Evolutionary conservation across 2,797 vertebrate species (phyloP), one percentile per base, ranked within the genome.

Genomic region (Parambassis ranga): DNA sequence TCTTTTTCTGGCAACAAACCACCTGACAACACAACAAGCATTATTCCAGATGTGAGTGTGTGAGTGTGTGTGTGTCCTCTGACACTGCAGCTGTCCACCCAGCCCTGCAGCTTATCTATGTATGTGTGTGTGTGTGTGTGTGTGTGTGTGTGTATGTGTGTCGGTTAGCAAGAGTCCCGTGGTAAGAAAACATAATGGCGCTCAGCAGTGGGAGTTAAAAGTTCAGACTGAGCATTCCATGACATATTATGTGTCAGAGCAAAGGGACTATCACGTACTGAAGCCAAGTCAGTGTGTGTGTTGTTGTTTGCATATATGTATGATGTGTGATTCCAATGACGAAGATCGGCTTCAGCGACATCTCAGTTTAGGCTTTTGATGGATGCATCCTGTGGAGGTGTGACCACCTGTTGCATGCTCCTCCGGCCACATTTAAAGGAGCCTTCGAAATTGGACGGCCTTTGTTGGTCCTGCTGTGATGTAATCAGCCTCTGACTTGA

Each of bases 31-130:
- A 75, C 64, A 68, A 73, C 71, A 81, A 91, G 85, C 71, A 35
- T 64, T 89, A 87, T 65, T 87, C 87, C 91, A 92, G 90, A 91
- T 91, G 89, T 83, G 22, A 48, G 46, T 27, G n/a, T 37, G 31
- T 32, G 20, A 26, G 37, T 51, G 58, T 86, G 41, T 42, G 50
- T 11, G 35, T 51, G 20, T 33, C 79, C 65, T 79, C 60, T 62
- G 79, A 82, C 68, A 51, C 63, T 65, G 36, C 87, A 85, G 81
- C 79, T 87, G 83, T 84, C 79, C 75, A 27, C 66, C 78, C 47
- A 59, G 48, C 76, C 62, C 75, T 58, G 28, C 62, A 58, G 67
- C 51, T 55, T 52, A 33, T 82, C 65, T 50, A 33, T 72, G 70
- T 51, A 57, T 47, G 33, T 20, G 61, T 64, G 30, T 57, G 36